phyloP scores from a whole-genome alignment of 2,113 vertebrate genomes.

The Alethe diademata region DNA sequence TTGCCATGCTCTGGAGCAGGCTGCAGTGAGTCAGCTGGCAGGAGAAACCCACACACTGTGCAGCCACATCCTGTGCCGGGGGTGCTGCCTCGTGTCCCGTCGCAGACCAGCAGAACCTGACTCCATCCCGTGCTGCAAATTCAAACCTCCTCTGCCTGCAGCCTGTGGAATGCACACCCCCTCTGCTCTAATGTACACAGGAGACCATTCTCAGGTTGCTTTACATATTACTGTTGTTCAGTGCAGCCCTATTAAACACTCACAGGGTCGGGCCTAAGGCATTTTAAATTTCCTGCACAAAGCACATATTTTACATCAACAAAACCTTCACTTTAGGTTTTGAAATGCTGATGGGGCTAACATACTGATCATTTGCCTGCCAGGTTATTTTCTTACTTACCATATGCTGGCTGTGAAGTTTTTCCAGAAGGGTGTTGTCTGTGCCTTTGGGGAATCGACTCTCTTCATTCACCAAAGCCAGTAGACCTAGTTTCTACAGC shows the following conservation, averaged over 20 bases:
- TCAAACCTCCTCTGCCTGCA: background rate
- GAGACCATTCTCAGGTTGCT: background rate
- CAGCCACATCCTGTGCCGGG: slow-evolving; percentile 9
- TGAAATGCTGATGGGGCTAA: slow-evolving; percentile 46
- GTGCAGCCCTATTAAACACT: background rate
- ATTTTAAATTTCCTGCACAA: slow-evolving; percentile 26
- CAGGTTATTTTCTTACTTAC: slow-evolving; percentile 74
- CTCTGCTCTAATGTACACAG: background rate
- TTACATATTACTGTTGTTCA: background rate
- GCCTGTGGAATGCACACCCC: background rate
- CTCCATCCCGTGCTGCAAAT: background rate
- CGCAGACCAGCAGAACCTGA: background rate
- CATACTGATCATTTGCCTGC: slow-evolving; percentile 60
- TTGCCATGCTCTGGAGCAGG: slow-evolving; percentile 14
- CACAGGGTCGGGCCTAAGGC: background rate
- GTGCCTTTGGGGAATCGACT: slow-evolving; percentile 95
- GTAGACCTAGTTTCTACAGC: slow-evolving; percentile 87
- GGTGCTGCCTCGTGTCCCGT: background rate
- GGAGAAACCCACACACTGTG: background rate
- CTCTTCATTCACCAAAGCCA: slow-evolving; percentile 92
- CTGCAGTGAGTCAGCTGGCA: slow-evolving; percentile 49
- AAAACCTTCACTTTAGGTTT: slow-evolving; percentile 33
- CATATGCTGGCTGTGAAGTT: slow-evolving; percentile 88
- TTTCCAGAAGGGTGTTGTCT: slow-evolving; percentile 90
- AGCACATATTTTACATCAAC: slow-evolving; percentile 33